Evolutionary conservation across 1,140 invertebrate genomes (phyloP), one percentile per base, ranked within the genome.

Genomic region (Sogatella furcifera): DNA sequence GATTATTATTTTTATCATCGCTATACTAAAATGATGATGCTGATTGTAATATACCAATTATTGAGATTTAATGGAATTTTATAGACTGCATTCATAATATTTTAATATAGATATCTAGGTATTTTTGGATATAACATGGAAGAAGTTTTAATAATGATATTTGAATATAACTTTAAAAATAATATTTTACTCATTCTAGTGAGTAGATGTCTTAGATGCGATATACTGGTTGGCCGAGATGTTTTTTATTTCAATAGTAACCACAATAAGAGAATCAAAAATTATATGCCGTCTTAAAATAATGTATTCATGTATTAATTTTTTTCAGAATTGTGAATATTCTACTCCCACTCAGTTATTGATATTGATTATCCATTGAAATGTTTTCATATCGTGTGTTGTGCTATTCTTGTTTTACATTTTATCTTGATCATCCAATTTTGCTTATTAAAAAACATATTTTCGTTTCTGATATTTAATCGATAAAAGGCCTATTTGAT

Each of bases 121-220:
- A 65, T 65, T 65, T 65, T 65, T 65, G 64, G 64, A 65, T 62
- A 64, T 58, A 42, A 64, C 56, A 41, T 42, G 49, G 55, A 22
- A 42, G 17, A 41, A 57, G 55, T n/a, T 34, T 57, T 57, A 57
- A 42, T 22, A 38, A 31, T 11, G 17, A 19, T 17, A 15, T 21
- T n/a, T 17, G 56, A 13, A 17, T 19, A 22, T 58, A 43, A 46
- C 21, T n/a, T 21, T 22, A 31, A 44, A 46, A 42, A 34, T 42
- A 34, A 19, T 42, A 34, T 55, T 34, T 57, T 17, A 57, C 19
- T 24, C 55, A 21, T 58, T 58, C 22, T 58, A 46, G 43, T 19
- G 28, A 46, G 56, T 58, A 58, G 14, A 58, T 58, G 41, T 44
- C 6, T 58, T 46, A 24, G 21, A 31, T 58, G 22, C 17, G 46